A percentile compares a stretch with the other conserved stretches of the same genome.
These are phyloP conservation scores for Lathamus discolor DNA, from an alignment of 2,113 vertebrate species.

Conservation along the genomic window DNA sequence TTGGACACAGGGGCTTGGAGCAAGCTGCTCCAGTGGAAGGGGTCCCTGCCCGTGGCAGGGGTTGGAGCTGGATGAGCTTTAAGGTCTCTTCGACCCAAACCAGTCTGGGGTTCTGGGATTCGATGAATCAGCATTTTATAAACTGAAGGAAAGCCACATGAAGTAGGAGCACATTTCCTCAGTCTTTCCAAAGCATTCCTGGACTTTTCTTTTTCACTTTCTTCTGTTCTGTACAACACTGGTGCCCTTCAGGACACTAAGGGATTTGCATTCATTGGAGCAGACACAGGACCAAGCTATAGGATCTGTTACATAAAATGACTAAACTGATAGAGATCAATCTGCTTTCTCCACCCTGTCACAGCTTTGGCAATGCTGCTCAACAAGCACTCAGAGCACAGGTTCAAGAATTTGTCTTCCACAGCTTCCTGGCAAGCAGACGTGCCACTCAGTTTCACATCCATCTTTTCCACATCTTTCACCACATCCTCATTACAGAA, in stretches of 20 bases:
- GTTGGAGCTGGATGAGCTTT: fast-evolving
- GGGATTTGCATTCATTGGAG: neutral
- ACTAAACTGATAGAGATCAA: fast-evolving
- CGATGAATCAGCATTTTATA: neutral
- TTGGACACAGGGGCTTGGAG: too few species aligned
- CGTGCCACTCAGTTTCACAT: neutral
- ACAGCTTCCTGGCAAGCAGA: neutral
- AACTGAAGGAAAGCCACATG: neutral
- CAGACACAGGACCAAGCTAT: neutral
- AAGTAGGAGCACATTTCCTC: neutral
- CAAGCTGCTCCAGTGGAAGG: neutral
- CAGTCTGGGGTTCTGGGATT: neutral
- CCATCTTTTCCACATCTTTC: neutral
- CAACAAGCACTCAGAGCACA: neutral
- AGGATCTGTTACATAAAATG: neutral
- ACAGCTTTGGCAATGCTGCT: fast-evolving
- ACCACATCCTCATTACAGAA: neutral
- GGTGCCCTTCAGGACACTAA: neutral
- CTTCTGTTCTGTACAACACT: neutral
- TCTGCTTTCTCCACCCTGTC: neutral
- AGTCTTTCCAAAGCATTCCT: neutral
- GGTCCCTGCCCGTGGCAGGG: neutral
- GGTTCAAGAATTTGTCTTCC: neutral
- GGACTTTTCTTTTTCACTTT: neutral
- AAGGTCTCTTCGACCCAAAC: neutral